Conservation (phyloP, 2,888 invertebrate species). For the Abrostola tripartita region DNA sequence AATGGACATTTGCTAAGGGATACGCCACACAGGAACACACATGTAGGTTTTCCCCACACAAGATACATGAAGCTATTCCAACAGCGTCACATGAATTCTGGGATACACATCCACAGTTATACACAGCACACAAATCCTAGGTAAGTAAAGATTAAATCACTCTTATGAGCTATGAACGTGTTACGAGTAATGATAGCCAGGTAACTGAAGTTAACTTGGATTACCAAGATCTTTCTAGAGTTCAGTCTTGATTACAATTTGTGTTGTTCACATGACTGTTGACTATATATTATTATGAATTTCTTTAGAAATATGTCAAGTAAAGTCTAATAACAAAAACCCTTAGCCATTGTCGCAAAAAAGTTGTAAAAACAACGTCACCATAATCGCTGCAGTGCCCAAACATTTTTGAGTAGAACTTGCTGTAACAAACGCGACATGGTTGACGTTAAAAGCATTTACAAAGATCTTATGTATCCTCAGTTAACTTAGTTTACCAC, state of each 20-base stretch:
- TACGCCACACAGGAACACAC: constrained; percentile 8
- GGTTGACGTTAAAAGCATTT: not conserved
- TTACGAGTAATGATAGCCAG: constrained; percentile 13
- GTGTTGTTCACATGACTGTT: no score
- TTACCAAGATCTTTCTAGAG: not conserved
- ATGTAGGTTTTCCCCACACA: constrained; percentile 21
- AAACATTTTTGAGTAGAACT: no score
- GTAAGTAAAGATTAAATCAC: constrained; percentile 55
- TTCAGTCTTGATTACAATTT: not conserved
- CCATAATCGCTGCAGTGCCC: no score
- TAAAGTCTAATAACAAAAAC: no score
- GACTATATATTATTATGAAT: no score
- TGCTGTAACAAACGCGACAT: no score
- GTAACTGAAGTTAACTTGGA: constrained; percentile 2
- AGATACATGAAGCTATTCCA: constrained; percentile 47
- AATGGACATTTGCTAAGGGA: constrained; percentile 26
- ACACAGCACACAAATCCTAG: constrained; percentile 55
- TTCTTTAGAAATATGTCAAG: no score
- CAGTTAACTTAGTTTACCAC: constrained; percentile 11
- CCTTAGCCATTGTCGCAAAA: no score
- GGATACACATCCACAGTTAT: constrained; percentile 45
- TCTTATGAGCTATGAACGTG: constrained; percentile 35
- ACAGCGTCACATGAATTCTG: constrained; percentile 44
- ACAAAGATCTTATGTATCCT: not conserved
- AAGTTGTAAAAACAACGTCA: not conserved